These are phyloP conservation scores for Monarcha castaneiventris DNA, from an alignment of 2,113 vertebrate genomes.

Conservation along the genomic window DNA sequence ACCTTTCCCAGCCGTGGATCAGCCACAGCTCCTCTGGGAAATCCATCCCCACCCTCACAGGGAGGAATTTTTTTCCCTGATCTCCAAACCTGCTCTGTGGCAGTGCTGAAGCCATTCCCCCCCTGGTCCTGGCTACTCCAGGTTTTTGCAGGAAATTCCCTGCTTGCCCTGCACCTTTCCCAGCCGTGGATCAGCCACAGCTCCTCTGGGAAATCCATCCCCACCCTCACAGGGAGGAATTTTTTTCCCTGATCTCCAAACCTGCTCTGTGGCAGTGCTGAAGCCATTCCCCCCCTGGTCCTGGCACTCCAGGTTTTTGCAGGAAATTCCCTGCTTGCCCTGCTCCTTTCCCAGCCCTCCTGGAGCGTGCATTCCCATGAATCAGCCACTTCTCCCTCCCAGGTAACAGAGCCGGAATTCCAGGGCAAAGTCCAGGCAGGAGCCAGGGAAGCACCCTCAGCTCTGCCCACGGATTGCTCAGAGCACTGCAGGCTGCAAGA, in stretches of 20 bases:
- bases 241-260: not conserved
- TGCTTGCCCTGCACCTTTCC: too few relatives aligned
- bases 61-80: too few relatives aligned
- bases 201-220: not conserved
- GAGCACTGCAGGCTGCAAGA: not conserved
- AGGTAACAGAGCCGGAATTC: not conserved
- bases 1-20: too few relatives aligned
- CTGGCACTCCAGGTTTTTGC: rapidly evolving
- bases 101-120: too few relatives aligned
- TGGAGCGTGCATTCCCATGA: rapidly evolving
- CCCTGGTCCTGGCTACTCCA: too few relatives aligned
- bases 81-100: too few relatives aligned
- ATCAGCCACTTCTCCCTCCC: not conserved
- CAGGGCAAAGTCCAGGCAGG: conserved; percentile 41
- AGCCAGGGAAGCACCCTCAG: not conserved
- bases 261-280: rapidly evolving
- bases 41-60: too few relatives aligned
- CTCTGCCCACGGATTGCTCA: not conserved
- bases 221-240: not conserved
- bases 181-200: too few relatives aligned
- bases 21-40: too few relatives aligned
- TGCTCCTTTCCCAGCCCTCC: not conserved
- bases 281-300: rapidly evolving
- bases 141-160: too few relatives aligned
- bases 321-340: not conserved